Conservation (phyloP, 1,140 invertebrate species). For the Neodiprion virginianus region DNA sequence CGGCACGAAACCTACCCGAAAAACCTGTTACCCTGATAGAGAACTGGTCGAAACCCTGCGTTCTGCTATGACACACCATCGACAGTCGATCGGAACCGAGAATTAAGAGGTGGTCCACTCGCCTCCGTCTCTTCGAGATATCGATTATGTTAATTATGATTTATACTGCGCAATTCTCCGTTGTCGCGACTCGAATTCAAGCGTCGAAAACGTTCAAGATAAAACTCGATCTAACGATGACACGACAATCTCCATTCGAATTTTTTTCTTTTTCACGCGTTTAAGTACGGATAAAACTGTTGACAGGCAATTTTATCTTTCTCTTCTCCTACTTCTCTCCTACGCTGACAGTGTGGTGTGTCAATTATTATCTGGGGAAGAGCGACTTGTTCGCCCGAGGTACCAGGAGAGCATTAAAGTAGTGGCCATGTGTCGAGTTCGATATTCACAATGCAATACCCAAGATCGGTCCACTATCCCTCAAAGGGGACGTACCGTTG, state of each 20-base stretch:
- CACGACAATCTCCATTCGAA: too few species aligned
- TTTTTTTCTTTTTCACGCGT: too few species aligned
- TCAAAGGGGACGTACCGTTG: constrained; percentile 26
- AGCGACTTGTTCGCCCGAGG: constrained; percentile 19
- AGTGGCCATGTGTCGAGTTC: constrained; percentile 19
- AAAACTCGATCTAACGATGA: too few species aligned
- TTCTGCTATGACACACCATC: constrained; percentile 61
- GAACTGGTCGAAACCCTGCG: constrained; percentile 60
- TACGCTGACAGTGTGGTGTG: too few species aligned
- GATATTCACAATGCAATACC: neutral
- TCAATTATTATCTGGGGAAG: neutral
- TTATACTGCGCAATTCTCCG: too few species aligned
- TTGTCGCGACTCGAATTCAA: too few species aligned
- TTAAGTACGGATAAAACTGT: too few species aligned
- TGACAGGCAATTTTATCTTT: neutral
- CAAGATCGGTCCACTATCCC: constrained; percentile 20
- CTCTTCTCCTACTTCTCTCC: neutral
- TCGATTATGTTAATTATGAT: neutral
- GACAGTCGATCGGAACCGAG: constrained; percentile 49
- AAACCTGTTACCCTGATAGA: constrained; percentile 57
- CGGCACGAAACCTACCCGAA: constrained; percentile 35
- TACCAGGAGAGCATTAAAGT: constrained; percentile 48
- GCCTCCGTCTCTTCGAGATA: constrained; percentile 25
- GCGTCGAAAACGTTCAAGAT: too few species aligned
- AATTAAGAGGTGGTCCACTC: constrained; percentile 19